These are phyloP conservation scores for Dryocosmus kuriphilus DNA, from an alignment of 2,888 invertebrate species.

Conservation along the genomic window DNA sequence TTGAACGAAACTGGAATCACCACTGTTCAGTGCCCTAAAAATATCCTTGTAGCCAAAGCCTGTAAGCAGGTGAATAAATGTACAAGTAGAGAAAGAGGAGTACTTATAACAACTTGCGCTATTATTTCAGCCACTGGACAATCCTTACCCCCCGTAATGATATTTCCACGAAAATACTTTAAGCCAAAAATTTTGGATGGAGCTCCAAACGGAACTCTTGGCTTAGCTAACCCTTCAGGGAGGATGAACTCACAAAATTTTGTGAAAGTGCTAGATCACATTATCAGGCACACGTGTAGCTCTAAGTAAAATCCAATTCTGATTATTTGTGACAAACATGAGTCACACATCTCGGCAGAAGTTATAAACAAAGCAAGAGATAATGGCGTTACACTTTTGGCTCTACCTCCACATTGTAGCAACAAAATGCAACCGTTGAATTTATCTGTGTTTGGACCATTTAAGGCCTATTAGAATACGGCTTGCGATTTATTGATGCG, in stretches of 20 bases:
- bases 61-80: slow-evolving; percentile 73
- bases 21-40: slow-evolving; percentile 59
- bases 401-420: slow-evolving; percentile 69
- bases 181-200: slow-evolving; percentile 48
- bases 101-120: slow-evolving; percentile 67
- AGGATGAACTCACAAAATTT: slow-evolving; percentile 55
- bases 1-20: no score
- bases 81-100: slow-evolving; percentile 73
- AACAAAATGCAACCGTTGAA: slow-evolving; percentile 70
- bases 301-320: slow-evolving; percentile 61
- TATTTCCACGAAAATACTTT: slow-evolving; percentile 54
- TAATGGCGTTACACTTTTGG: slow-evolving; percentile 65
- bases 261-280: slow-evolving; percentile 58
- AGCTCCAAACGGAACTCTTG: slow-evolving; percentile 50
- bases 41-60: slow-evolving; percentile 70
- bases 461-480: slow-evolving; percentile 55
- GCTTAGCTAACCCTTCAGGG: slow-evolving; percentile 50
- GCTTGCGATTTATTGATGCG: slow-evolving; percentile 65
- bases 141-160: slow-evolving; percentile 56
- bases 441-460: slow-evolving; percentile 59
- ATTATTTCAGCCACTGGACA: slow-evolving; percentile 71
- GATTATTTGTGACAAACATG: slow-evolving; percentile 64
- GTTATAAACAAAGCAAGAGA: slow-evolving; percentile 62
- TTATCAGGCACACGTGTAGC: slow-evolving; percentile 64
- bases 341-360: slow-evolving; percentile 54